Conservation (phyloP, 2,888 invertebrate genomes). For the Schizaphis graminum region DNA sequence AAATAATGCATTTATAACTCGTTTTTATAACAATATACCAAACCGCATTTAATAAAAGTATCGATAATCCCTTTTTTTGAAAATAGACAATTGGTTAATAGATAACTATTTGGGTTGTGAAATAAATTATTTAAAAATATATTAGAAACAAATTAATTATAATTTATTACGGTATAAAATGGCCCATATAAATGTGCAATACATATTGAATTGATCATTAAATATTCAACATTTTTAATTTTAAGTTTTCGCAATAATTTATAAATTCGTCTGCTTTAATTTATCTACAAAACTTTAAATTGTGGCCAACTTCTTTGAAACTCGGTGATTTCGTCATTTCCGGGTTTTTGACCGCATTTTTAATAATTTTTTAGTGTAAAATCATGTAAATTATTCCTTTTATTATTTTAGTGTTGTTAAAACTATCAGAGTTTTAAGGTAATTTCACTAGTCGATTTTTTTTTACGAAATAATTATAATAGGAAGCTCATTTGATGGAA, state of each 20-base stretch:
- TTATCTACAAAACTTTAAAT: not conserved
- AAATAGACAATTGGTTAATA: too few relatives aligned
- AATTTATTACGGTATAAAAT: not conserved
- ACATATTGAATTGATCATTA: not conserved
- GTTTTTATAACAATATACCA: not conserved
- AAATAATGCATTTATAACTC: not conserved
- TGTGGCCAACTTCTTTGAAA: not conserved
- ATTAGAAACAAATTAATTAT: not conserved
- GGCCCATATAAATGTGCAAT: not conserved
- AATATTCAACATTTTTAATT: not conserved
- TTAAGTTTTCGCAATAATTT: not conserved
- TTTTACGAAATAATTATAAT: not conserved
- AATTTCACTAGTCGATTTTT: not conserved
- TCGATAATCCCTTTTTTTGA: too few relatives aligned
- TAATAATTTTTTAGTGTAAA: not conserved
- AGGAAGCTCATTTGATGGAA: not conserved
- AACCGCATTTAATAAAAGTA: too few relatives aligned
- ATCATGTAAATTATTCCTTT: not conserved
- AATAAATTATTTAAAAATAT: not conserved
- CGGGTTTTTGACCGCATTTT: not conserved
- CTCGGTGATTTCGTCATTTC: not conserved
- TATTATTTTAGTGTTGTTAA: not conserved
- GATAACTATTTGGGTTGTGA: too few relatives aligned
- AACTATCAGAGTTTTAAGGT: not conserved
- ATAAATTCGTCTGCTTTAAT: not conserved